Evolutionary conservation across 2,113 vertebrate genomes (phyloP).

Genomic region (Grallaria varia): DNA sequence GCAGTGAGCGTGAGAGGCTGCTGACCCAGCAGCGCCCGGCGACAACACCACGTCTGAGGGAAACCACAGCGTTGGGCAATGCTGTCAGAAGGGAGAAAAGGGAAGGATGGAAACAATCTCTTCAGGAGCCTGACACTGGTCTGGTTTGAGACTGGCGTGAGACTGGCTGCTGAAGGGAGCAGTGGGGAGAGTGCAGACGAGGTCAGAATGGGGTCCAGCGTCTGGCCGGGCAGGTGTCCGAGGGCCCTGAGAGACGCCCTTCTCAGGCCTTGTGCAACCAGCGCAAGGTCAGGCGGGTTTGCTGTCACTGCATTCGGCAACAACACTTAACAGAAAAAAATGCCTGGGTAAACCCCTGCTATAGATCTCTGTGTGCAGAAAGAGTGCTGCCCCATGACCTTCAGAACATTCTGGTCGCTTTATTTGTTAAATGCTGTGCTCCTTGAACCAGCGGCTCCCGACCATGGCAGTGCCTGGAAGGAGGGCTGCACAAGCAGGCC

Average conservation of each 20-base stretch:
- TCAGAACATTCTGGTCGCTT: background rate
- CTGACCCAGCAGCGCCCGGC: background rate
- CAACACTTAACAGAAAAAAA: background rate
- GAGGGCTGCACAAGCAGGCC: background rate
- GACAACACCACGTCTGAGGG: background rate
- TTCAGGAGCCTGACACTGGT: background rate
- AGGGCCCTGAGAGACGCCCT: background rate
- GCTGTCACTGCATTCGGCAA: background rate
- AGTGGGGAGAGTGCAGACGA: background rate
- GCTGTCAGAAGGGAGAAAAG: constrained; percentile 14
- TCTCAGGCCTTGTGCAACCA: background rate
- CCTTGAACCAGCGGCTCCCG: background rate
- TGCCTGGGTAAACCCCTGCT: background rate
- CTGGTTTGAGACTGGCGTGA: background rate
- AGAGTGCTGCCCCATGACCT: background rate
- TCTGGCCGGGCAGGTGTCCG: background rate
- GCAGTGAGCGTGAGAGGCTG: background rate
- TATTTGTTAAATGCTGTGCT: background rate
- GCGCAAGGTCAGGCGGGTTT: background rate
- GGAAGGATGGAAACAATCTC: background rate
- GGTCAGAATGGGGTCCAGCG: background rate
- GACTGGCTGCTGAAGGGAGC: background rate
- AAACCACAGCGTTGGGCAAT: background rate
- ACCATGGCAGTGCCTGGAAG: background rate
- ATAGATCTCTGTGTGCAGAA: background rate